Percentiles rank a stretch among this genome's conserved stretches.
Evolutionary conservation across 1,140 invertebrate species (phyloP).

Genomic region (Drosophila gunungcola): DNA sequence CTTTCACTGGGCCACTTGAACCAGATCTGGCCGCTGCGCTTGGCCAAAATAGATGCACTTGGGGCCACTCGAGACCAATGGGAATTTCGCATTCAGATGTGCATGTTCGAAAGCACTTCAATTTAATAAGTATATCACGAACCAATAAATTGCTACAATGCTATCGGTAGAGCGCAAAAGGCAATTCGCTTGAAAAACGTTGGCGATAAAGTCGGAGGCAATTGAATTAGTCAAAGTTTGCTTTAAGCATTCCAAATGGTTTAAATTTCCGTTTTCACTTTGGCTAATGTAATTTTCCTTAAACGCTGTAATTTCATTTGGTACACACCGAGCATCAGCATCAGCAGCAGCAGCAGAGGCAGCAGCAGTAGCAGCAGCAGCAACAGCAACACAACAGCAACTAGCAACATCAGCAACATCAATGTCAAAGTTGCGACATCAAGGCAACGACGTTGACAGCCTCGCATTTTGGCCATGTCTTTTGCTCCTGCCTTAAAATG

Average conservation of each 20-base stretch:
- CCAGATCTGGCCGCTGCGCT: constrained; percentile 29
- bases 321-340: constrained; percentile 15
- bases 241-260: constrained; percentile 15
- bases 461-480: constrained; percentile 38
- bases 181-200: neutral
- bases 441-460: constrained; percentile 35
- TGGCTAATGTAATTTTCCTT: constrained; percentile 61
- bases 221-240: constrained; percentile 34
- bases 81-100: constrained; percentile 15
- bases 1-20: constrained; percentile 75
- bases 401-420: constrained; percentile 8
- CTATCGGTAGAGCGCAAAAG: neutral
- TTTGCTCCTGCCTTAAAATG: constrained; percentile 37
- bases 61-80: constrained; percentile 28
- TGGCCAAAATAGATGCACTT: constrained; percentile 46
- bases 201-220: neutral
- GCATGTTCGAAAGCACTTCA: constrained; percentile 23
- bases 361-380: neutral
- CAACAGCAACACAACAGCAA: neutral
- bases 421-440: constrained; percentile 30
- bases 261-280: constrained; percentile 19
- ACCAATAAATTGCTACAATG: constrained; percentile 21
- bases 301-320: constrained; percentile 68
- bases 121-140: constrained; percentile 49
- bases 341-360: constrained; percentile 5